These are phyloP conservation scores for Pterostichus niger DNA, from an alignment of 2,888 invertebrate species.

Conservation along the genomic window DNA sequence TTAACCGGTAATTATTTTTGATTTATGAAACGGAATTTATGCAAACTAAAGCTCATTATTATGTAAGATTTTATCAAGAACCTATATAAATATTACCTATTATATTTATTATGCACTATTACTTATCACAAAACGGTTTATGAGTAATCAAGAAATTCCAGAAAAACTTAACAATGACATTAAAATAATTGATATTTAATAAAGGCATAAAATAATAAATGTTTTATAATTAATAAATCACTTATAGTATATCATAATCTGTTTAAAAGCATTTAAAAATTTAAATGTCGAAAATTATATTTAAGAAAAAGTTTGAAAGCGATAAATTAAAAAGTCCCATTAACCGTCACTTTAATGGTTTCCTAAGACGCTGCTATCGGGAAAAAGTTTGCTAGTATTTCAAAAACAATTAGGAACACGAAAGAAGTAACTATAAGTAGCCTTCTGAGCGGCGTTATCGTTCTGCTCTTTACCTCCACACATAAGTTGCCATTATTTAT, in stretches of 20 bases:
- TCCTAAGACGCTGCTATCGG: conserved; percentile 61
- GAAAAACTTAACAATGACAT: too few relatives aligned
- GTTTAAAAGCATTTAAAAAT: conserved; percentile 49
- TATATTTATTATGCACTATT: conserved; percentile 16
- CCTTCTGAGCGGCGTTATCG: conserved; percentile 52
- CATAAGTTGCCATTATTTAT: conserved; percentile 49
- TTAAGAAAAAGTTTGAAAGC: conserved; percentile 54
- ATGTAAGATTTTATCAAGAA: conserved; percentile 8
- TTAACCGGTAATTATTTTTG: conserved; percentile 48
- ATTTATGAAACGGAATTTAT: conserved; percentile 51
- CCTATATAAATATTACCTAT: conserved; percentile 28
- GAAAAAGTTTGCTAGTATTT: conserved; percentile 66
- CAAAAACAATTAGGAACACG: conserved; percentile 66
- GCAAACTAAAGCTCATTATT: conserved; percentile 5
- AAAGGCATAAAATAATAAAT: conserved; percentile 22
- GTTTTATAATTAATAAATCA: conserved; percentile 44
- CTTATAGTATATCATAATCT: conserved; percentile 49
- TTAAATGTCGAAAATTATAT: conserved; percentile 63
- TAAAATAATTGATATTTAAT: not conserved
- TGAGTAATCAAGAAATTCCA: not conserved
- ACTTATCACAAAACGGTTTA: not conserved
- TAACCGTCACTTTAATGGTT: conserved; percentile 63
- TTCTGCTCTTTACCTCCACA: conserved; percentile 38
- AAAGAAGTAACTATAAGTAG: conserved; percentile 64
- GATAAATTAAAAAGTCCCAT: conserved; percentile 66